phyloP scores from a whole-genome alignment of 2,797 vertebrate genomes.

The Ctenochaetus hawaiiensis region DNA sequence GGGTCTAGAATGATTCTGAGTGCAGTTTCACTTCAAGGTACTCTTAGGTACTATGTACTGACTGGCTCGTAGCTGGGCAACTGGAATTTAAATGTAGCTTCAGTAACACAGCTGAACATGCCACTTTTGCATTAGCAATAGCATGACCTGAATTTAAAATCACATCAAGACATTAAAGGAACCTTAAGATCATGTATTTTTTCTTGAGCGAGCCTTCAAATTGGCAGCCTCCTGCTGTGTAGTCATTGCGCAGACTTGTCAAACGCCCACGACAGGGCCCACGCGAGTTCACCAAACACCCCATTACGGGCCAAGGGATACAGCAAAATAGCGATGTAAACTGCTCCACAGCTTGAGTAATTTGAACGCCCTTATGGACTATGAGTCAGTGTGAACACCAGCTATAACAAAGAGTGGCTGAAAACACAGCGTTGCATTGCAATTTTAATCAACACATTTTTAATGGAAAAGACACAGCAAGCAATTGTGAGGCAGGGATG shows the following conservation, averaged over 20 bases:
- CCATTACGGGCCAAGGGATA: slow-evolving; percentile 34
- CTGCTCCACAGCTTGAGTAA: slow-evolving; percentile 40
- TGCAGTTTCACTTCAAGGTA: background rate
- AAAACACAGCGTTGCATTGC: slow-evolving; percentile 11
- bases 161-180: slow-evolving; percentile 24
- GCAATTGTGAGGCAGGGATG: background rate
- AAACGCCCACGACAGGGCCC: slow-evolving; percentile 52
- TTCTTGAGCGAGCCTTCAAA: slow-evolving; percentile 12
- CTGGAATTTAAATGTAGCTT: slow-evolving; percentile 20
- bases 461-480: background rate
- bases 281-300: slow-evolving; percentile 50
- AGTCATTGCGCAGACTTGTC: slow-evolving; percentile 46
- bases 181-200: slow-evolving; percentile 30
- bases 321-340: slow-evolving; percentile 30
- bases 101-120: slow-evolving; percentile 15
- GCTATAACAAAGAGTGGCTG: slow-evolving; percentile 22
- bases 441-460: slow-evolving; percentile 19
- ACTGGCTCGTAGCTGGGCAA: slow-evolving; percentile 15
- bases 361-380: slow-evolving; percentile 26
- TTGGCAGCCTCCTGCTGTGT: slow-evolving; percentile 21
- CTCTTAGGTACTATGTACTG: slow-evolving; percentile 18
- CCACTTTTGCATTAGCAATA: slow-evolving; percentile 11
- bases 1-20: background rate
- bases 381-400: slow-evolving; percentile 40
- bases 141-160: slow-evolving; percentile 38